phyloP scores from a whole-genome alignment of 92 coral and sea anemone species.

The Porites rus region DNA sequence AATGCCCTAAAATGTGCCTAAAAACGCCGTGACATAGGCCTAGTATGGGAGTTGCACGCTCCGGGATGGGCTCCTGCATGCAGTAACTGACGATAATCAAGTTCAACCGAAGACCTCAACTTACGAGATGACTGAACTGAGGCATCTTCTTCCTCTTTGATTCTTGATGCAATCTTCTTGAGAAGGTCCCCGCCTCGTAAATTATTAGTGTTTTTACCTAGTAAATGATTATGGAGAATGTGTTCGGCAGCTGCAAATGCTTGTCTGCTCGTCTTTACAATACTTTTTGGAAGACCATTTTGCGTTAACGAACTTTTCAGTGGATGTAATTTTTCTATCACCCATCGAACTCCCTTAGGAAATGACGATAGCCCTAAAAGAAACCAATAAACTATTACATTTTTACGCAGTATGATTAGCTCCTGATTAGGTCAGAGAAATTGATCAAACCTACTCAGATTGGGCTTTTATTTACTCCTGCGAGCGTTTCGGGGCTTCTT shows the following conservation, averaged over 20 bases:
- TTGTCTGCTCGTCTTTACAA: background rate
- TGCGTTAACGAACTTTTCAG: too few species aligned
- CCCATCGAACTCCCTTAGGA: constrained; percentile 31
- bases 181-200: background rate
- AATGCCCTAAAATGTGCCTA: too few species aligned
- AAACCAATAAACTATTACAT: background rate
- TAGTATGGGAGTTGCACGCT: too few species aligned
- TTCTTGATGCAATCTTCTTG: constrained; percentile 7
- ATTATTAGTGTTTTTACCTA: background rate
- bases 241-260: constrained; percentile 12
- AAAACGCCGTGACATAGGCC: too few species aligned
- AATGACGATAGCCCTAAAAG: background rate
- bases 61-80: too few species aligned
- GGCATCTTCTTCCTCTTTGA: constrained; percentile 61
- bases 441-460: too few species aligned
- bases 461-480: too few species aligned
- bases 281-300: background rate
- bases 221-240: background rate
- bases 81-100: too few species aligned
- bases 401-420: too few species aligned
- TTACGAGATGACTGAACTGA: constrained; percentile 33
- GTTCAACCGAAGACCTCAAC: background rate
- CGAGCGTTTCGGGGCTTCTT: too few species aligned
- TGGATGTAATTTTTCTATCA: constrained; percentile 9
- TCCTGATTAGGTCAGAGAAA: too few species aligned